These are phyloP conservation scores for Gallirallus australis DNA, from an alignment of 2,797 vertebrate species.

Conservation along the genomic window DNA sequence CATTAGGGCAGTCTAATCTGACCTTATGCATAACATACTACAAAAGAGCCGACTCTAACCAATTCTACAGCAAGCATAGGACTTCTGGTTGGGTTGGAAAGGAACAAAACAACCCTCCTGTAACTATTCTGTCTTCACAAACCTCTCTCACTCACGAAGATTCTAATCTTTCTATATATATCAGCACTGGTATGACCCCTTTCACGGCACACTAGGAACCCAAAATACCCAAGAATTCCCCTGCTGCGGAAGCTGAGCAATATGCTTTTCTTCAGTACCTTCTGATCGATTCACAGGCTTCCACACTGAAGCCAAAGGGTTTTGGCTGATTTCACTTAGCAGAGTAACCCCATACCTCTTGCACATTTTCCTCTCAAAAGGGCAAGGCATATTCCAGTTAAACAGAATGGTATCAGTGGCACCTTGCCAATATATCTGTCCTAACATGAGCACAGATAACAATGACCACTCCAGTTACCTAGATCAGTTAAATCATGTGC, in stretches of 20 bases:
- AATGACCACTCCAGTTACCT: constrained; percentile 3
- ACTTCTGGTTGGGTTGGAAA: background rate
- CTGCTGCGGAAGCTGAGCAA: background rate
- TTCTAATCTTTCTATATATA: background rate
- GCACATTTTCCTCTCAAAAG: background rate
- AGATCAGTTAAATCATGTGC: background rate
- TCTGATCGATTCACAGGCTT: background rate
- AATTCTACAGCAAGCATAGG: background rate
- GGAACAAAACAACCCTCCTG: background rate
- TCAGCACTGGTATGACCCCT: background rate
- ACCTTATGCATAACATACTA: background rate
- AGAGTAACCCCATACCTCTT: background rate
- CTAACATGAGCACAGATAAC: background rate
- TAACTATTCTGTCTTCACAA: background rate
- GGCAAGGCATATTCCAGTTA: background rate
- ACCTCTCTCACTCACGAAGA: background rate
- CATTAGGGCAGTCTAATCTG: background rate
- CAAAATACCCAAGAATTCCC: background rate
- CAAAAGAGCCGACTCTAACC: background rate
- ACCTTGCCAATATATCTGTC: background rate
- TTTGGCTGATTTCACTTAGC: background rate
- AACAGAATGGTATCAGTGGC: background rate
- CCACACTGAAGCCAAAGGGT: background rate
- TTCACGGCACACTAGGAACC: background rate
- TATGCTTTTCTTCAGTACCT: background rate